Evolutionary conservation across 2,797 vertebrate species (phyloP).

Genomic region (Zonotrichia albicollis): DNA sequence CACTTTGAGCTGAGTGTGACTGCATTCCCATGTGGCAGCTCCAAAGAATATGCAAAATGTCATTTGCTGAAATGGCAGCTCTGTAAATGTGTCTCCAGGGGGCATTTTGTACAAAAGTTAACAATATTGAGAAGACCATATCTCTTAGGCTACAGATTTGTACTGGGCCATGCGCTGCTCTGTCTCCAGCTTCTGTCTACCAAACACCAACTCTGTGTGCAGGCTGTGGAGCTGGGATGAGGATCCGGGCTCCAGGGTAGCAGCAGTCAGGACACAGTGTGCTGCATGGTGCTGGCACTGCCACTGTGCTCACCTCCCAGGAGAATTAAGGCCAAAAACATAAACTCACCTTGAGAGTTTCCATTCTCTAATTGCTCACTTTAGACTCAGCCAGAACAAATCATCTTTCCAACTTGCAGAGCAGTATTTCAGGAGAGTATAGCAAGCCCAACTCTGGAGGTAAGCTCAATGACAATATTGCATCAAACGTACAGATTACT

Average conservation of each 20-base stretch:
- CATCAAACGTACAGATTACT: accelerated
- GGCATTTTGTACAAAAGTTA: background rate
- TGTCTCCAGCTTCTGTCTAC: background rate
- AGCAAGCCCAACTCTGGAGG: background rate
- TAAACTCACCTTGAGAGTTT: background rate
- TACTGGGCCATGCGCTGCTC: background rate
- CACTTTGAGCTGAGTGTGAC: background rate
- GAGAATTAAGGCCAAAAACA: background rate
- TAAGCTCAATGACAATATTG: background rate
- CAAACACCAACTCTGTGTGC: accelerated
- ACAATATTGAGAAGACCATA: background rate
- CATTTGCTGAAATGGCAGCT: background rate
- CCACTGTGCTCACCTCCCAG: background rate
- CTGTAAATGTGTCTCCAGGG: background rate
- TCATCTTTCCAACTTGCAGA: background rate
- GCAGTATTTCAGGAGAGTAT: background rate
- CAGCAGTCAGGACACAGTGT: background rate
- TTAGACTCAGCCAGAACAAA: background rate
- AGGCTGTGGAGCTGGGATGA: background rate
- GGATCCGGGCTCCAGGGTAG: background rate
- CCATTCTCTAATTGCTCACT: background rate
- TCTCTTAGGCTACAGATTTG: background rate
- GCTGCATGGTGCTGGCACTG: background rate
- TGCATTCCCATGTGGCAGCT: background rate
- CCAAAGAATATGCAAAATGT: background rate